Base-by-base conservation (phyloP, 2,797 vertebrate genomes). In the Paramormyrops hopkinsi region DNA sequence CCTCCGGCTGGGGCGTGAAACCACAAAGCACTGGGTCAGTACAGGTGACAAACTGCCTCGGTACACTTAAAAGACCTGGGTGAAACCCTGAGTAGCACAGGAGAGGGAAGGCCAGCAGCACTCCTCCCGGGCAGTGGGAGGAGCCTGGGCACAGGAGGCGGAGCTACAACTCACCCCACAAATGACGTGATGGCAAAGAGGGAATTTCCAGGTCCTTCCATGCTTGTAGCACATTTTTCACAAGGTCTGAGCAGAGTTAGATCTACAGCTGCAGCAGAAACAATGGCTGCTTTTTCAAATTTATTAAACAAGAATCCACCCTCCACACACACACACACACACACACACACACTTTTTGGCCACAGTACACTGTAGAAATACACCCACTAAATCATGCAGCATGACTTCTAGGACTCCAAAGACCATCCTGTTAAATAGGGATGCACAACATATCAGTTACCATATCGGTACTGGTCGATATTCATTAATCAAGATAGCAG, bases 111-210 rank as follows among this genome's bases (percentile, higher is more conserved):
- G 2, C 59, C 22, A 25, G 59, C 22, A 62, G 59, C 8, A 62
- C 76, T 82, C 33, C 33, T 33, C 76, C 12, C 0, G 76, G 76
- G 76, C 41, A 46, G n/a, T 41, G 41, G 76, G 76, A 82, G 76
- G 33, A 46, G 76, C 33, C 6, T 41, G 33, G 19, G 29, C 51
- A 87, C 51, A 56, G 29, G 54, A 87, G 54, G 76, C 33, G 7
- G 76, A 46, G 76, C 76, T 46, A 82, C 33, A 82, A 46, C 76
- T 82, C 76, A 82, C 76, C 76, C 76, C 76, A 82, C 76, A 41
- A 46, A 46, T 82, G 76, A 37, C 33, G 8, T 22, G 76, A 46
- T n/a, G 44, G 44, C 41, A 82, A 46, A 82, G 44, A 79, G 73
- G 76, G 29, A 82, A 82, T 82, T 46, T 82, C 33, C 17, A 82